These are phyloP conservation scores for Neoarius graeffei DNA, from an alignment of 2,113 vertebrate genomes.

Conservation along the genomic window DNA sequence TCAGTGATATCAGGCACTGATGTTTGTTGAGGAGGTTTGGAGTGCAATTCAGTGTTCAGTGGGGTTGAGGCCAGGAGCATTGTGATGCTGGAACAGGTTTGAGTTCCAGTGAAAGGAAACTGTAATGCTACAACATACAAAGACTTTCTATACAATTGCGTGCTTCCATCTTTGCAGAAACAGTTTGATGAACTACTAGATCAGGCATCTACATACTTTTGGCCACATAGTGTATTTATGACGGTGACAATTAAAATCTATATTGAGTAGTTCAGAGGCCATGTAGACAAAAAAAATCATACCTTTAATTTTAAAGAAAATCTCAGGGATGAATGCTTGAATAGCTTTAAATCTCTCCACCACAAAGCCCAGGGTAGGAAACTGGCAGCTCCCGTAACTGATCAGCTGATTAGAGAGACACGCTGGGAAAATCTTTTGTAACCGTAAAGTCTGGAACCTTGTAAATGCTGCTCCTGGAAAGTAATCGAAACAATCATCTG, in stretches of 20 bases:
- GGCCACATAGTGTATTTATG: background rate
- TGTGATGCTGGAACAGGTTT: background rate
- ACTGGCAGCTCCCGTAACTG: constrained; percentile 98
- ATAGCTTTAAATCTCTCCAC: constrained; percentile 98
- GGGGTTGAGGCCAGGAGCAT: background rate
- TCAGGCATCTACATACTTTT: background rate
- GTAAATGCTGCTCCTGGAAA: constrained; percentile 95
- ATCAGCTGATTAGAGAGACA: constrained; percentile 91
- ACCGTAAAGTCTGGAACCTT: constrained; percentile 91
- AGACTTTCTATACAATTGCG: background rate
- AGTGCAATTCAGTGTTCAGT: background rate
- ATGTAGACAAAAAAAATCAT: background rate
- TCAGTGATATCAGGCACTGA: background rate
- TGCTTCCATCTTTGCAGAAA: background rate
- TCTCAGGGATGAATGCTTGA: constrained; percentile 94
- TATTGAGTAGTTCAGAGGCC: background rate
- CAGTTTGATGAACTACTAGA: no score
- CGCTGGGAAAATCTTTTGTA: constrained; percentile 88
- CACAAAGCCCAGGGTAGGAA: constrained; percentile 95
- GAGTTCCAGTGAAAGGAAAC: background rate
- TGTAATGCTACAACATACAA: background rate
- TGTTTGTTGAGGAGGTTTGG: background rate
- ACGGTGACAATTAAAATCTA: background rate
- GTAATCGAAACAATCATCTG: background rate
- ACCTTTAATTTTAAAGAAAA: constrained; percentile 97